Percentiles rank a stretch among this genome's conserved stretches.
Evolutionary conservation across 2,797 vertebrate species (phyloP).

Genomic region (Anableps anableps): DNA sequence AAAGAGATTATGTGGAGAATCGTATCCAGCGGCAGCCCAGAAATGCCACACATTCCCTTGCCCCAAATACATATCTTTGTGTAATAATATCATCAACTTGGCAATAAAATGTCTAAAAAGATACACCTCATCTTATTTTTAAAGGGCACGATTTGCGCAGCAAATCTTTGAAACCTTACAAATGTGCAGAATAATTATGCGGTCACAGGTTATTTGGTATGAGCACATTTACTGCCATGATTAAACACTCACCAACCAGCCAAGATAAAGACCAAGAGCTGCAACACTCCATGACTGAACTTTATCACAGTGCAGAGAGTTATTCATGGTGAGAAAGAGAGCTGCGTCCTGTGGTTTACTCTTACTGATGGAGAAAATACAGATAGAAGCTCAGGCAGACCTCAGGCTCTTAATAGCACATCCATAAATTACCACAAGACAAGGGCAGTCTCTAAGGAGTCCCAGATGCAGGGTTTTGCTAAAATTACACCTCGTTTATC

Average conservation of each 20-base stretch:
- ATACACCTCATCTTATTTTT: constrained; percentile 24
- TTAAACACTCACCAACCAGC: constrained; percentile 22
- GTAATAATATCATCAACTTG: constrained; percentile 17
- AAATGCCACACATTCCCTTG: constrained; percentile 39
- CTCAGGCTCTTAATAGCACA: constrained; percentile 66
- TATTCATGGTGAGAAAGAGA: constrained; percentile 50
- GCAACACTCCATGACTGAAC: constrained; percentile 21
- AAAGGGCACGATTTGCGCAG: constrained; percentile 17
- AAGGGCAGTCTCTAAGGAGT: constrained; percentile 70
- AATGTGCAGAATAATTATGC: constrained; percentile 10
- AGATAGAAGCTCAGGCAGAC: constrained; percentile 60
- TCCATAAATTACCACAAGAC: constrained; percentile 78
- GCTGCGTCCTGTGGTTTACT: constrained; percentile 48
- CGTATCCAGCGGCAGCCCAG: constrained; percentile 27
- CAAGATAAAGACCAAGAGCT: constrained; percentile 15
- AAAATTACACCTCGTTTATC: constrained; percentile 80
- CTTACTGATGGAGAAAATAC: constrained; percentile 50
- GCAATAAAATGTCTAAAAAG: constrained; percentile 3
- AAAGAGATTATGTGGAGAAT: constrained; percentile 29
- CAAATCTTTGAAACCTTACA: constrained; percentile 21
- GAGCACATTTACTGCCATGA: constrained; percentile 25
- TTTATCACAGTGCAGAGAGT: constrained; percentile 23
- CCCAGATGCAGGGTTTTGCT: constrained; percentile 60
- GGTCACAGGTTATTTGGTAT: constrained; percentile 6
- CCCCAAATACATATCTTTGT: constrained; percentile 49